These are phyloP conservation scores for Euzetes globulus DNA, from an alignment of 2,888 invertebrate species.

Conservation along the genomic window DNA sequence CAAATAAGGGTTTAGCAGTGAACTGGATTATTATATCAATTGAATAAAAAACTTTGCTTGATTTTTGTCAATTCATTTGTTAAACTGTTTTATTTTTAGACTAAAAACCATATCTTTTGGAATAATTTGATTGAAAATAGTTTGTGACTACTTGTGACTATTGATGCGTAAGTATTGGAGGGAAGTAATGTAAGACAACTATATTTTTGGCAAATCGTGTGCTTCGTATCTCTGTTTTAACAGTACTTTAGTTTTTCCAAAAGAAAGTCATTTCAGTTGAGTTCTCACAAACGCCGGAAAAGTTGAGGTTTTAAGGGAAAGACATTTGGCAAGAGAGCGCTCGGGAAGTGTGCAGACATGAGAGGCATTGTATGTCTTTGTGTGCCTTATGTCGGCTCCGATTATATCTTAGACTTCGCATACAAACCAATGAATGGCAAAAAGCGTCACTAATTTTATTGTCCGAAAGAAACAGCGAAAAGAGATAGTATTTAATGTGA, in stretches of 20 bases:
- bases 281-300: not conserved
- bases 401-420: not conserved
- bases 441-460: not conserved
- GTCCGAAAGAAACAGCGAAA: not conserved
- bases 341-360: conserved; percentile 14
- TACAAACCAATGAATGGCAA: not conserved
- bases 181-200: not conserved
- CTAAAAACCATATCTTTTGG: no score
- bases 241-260: not conserved
- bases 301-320: not conserved
- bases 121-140: no score
- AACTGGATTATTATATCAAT: no score
- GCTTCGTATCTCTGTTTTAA: not conserved
- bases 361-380: not conserved
- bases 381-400: conserved; percentile 12
- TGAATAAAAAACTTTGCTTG: no score
- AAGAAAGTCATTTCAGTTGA: not conserved
- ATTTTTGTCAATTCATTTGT: no score
- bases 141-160: not conserved
- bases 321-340: not conserved
- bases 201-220: not conserved
- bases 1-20: no score
- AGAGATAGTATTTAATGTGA: not conserved
- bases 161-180: not conserved
- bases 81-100: no score